Percentiles rank a stretch among this genome's conserved stretches.
Conservation (phyloP, 1,140 invertebrate genomes). For the Aphidius gifuensis region DNA sequence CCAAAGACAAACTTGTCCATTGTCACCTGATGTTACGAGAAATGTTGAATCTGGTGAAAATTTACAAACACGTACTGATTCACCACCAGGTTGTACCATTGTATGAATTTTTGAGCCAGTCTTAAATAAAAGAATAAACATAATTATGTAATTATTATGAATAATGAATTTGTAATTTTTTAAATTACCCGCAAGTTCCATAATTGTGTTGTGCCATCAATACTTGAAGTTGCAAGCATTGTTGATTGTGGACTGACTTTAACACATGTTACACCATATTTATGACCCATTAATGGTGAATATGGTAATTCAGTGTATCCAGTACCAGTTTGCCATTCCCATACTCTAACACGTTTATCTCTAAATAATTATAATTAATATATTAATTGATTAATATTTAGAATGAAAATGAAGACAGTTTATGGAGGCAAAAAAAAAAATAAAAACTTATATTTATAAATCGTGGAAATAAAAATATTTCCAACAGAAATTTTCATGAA, state of each 20-base stretch:
- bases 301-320: slow-evolving; percentile 59
- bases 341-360: slow-evolving; percentile 64
- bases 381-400: too few relatives aligned
- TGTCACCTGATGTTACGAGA: slow-evolving; percentile 71
- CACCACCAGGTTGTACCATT: slow-evolving; percentile 64
- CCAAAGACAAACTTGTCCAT: slow-evolving; percentile 72
- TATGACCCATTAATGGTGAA: slow-evolving; percentile 64
- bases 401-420: too few relatives aligned
- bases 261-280: slow-evolving; percentile 66
- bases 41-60: slow-evolving; percentile 67
- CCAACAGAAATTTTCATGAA: too few relatives aligned
- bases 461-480: too few relatives aligned
- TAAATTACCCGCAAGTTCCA: slow-evolving; percentile 60
- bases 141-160: slow-evolving; percentile 5
- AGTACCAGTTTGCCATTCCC: slow-evolving; percentile 59
- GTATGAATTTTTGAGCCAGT: slow-evolving; percentile 61
- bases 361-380: slow-evolving; percentile 39
- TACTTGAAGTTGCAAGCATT: slow-evolving; percentile 68
- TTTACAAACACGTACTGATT: slow-evolving; percentile 62
- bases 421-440: too few relatives aligned
- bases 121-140: slow-evolving; percentile 36
- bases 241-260: slow-evolving; percentile 70
- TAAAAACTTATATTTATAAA: too few relatives aligned
- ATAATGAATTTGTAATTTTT: not conserved
- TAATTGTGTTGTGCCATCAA: slow-evolving; percentile 69